Percentiles rank a stretch among this genome's conserved stretches.
Conservation (phyloP, 2,888 invertebrate species). For the Polia nebulosa region DNA sequence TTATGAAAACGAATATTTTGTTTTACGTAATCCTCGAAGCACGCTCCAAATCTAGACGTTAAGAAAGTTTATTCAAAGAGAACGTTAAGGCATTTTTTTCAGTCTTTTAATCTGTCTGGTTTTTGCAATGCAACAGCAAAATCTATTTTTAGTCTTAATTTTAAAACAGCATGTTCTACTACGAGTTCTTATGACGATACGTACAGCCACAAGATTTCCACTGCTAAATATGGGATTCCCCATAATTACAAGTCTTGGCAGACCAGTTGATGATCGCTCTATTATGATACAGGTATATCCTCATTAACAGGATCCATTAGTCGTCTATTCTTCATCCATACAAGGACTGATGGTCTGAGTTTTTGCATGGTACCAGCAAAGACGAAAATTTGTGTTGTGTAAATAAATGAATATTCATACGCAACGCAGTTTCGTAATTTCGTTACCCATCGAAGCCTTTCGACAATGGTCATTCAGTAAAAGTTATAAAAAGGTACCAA, state of each 20-base stretch:
- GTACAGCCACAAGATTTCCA: conserved; percentile 21
- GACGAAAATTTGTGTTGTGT: not conserved
- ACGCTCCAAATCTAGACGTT: conserved; percentile 22
- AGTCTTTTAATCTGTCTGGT: not conserved
- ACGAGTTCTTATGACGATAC: not conserved
- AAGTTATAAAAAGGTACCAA: conserved; percentile 43
- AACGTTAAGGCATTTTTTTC: conserved; percentile 13
- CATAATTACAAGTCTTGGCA: conserved; percentile 27
- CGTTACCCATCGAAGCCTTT: conserved; percentile 4
- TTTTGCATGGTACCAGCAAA: conserved; percentile 2
- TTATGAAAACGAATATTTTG: conserved; percentile 43
- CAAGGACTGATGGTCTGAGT: not conserved
- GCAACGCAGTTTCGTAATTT: too few relatives aligned
- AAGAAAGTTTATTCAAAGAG: conserved; percentile 39
- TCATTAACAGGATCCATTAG: conserved; percentile 14
- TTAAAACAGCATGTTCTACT: not conserved
- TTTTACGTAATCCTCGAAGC: conserved; percentile 43
- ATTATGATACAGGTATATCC: conserved; percentile 14
- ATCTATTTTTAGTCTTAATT: conserved; percentile 6
- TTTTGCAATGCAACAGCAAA: not conserved
- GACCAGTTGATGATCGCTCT: conserved; percentile 10
- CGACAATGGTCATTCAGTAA: conserved; percentile 27
- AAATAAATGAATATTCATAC: not conserved
- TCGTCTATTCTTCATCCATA: not conserved
- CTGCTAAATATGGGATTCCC: conserved; percentile 36